Evolutionary conservation across 2,888 invertebrate species (phyloP), one percentile per base, ranked within the genome.

Genomic region (Calameuta idolon): DNA sequence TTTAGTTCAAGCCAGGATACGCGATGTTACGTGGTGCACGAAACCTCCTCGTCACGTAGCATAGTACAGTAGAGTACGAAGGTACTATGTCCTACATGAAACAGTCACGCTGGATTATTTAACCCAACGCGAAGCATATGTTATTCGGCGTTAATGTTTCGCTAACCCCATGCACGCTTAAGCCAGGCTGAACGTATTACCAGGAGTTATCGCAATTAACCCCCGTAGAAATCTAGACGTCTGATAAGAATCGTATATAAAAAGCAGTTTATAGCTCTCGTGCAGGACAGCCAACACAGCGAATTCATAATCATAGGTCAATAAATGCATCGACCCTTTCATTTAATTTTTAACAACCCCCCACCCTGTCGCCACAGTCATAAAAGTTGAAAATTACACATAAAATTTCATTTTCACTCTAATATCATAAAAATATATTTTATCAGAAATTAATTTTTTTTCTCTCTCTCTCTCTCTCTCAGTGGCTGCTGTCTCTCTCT

Each of bases 151-250:
- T 23, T 55, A 55, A 55, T 74, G 77, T 85, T 84, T 84, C 75
- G 76, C 76, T 15, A 55, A 71, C 71, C 71, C 74, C 12, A 5
- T 34, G 74, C 74, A 74, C 74, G n/a, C 74, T 71, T 35, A 73
- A 74, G 55, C 55, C 55, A 23, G 55, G 55, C 23, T 55, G 55
- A 55, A 23, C 55, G 55, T 23, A 55, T 55, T 55, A 55, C 55
- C 23, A 55, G 55, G 75, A 81, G 85, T 87, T 87, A 87, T 87
- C 87, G 85, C 88, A 86, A 87, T 89, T 88, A 89, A 89, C 83
- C 85, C 83, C 76, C 81, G 77, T 77, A 69, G 73, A 77, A 84
- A 86, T 82, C 82, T 80, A 81, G 76, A 74, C 80, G 77, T 77
- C 33, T 74, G 83, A 83, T 83, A 81, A 68, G 73, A 75, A 83